Percentiles rank a stretch among this genome's conserved stretches.
Conservation (phyloP, 2,797 vertebrate species). For the Coracias cyanogaster region DNA sequence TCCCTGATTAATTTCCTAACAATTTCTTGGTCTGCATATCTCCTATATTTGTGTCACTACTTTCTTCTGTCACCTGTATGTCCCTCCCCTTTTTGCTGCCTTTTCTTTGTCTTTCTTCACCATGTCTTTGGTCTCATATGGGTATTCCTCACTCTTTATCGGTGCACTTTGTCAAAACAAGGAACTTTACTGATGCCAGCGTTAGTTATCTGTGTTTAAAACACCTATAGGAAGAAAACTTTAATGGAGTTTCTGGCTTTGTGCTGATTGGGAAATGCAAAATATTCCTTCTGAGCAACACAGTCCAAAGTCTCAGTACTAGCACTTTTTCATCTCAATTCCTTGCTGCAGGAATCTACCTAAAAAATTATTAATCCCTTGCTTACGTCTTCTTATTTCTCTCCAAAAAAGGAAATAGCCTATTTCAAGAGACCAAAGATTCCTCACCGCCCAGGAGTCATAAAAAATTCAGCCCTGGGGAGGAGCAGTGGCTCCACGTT, state of each 20-base stretch:
- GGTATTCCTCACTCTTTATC: background rate
- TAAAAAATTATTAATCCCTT: constrained; percentile 27
- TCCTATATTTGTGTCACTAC: background rate
- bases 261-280: background rate
- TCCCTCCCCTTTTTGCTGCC: background rate
- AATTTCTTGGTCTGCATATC: background rate
- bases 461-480: constrained; percentile 53
- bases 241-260: background rate
- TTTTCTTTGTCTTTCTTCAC: background rate
- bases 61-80: background rate
- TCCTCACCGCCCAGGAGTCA: constrained; percentile 3
- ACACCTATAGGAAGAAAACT: background rate
- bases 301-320: background rate
- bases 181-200: background rate
- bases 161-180: background rate
- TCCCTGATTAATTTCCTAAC: background rate
- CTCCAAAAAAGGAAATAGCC: constrained; percentile 41
- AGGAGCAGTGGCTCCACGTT: background rate
- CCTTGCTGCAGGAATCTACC: background rate
- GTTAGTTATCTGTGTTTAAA: background rate
- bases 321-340: background rate
- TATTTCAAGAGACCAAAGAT: constrained; percentile 44
- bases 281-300: background rate
- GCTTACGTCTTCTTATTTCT: background rate
- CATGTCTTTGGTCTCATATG: background rate